Evolutionary conservation across 2,113 vertebrate genomes (phyloP).

Genomic region (Elephas maximus): DNA sequence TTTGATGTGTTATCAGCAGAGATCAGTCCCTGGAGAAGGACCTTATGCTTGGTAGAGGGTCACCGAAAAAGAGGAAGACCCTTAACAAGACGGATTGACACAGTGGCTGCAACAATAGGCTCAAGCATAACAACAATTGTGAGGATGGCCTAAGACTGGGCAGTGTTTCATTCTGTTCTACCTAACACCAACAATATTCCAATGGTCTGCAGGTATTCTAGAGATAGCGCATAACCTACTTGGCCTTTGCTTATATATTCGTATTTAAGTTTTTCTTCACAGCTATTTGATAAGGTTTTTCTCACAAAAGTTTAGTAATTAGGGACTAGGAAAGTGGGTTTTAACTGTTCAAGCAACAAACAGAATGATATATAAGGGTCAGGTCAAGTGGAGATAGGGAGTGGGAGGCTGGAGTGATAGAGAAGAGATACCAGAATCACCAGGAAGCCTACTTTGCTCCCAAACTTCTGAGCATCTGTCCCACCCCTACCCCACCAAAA

Average conservation of each 20-base stretch:
- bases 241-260: not conserved
- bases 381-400: not conserved
- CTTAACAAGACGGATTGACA: too few species aligned
- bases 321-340: not conserved
- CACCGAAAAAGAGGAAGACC: too few species aligned
- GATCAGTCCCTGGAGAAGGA: too few species aligned
- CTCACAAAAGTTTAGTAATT: conserved; percentile 32
- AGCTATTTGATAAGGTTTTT: conserved; percentile 21
- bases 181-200: too few species aligned
- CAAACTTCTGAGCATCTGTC: not conserved
- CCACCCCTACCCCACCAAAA: not conserved
- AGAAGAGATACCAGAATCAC: not conserved
- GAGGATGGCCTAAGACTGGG: too few species aligned
- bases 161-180: too few species aligned
- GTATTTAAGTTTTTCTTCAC: conserved; percentile 27
- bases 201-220: not conserved
- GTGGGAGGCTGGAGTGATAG: not conserved
- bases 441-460: not conserved
- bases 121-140: too few species aligned
- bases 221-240: not conserved
- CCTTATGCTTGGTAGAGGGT: too few species aligned
- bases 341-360: conserved; percentile 18
- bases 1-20: too few species aligned
- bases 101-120: too few species aligned
- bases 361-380: not conserved